A percentile compares a stretch with the other conserved stretches of the same genome.
phyloP scores from a whole-genome alignment of 64 coral and sea anemone genomes.

The Stichodactyla mertensii region DNA sequence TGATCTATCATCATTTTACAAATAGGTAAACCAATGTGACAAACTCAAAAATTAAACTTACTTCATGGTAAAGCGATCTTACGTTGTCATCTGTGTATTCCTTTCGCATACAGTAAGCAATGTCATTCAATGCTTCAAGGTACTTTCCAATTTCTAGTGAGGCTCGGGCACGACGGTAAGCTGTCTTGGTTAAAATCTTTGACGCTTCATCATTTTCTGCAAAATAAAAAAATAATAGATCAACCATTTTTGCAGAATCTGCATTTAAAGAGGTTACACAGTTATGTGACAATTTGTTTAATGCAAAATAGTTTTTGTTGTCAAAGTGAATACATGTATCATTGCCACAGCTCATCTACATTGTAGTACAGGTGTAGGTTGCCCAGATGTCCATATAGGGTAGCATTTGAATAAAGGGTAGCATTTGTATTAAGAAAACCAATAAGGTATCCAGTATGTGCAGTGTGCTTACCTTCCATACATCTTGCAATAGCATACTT shows the following conservation, averaged over 20 bases:
- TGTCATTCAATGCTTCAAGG: slow-evolving; percentile 73
- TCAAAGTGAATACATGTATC: no score
- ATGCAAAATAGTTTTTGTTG: no score
- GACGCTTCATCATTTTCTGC: slow-evolving; percentile 78
- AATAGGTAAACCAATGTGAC: no score
- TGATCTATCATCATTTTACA: no score
- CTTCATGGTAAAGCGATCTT: slow-evolving; percentile 48
- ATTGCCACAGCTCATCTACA: no score
- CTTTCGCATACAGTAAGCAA: slow-evolving; percentile 52
- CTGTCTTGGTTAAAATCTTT: slow-evolving; percentile 83
- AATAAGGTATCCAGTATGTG: no score
- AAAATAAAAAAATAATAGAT: neutral
- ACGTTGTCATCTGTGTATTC: slow-evolving; percentile 53
- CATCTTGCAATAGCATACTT: slow-evolving; percentile 81
- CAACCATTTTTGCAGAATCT: neutral
- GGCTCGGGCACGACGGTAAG: slow-evolving; percentile 74
- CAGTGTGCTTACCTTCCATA: slow-evolving; percentile 62
- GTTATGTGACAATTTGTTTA: no score
- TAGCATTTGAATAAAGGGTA: no score
- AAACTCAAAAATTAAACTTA: neutral
- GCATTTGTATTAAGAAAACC: no score
- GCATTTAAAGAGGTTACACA: no score
- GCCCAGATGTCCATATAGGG: no score
- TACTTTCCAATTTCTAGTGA: slow-evolving; percentile 57
- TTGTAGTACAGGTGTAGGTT: no score